Evolutionary conservation across 2,797 vertebrate species (phyloP).

Genomic region (Siniperca scherzeri): DNA sequence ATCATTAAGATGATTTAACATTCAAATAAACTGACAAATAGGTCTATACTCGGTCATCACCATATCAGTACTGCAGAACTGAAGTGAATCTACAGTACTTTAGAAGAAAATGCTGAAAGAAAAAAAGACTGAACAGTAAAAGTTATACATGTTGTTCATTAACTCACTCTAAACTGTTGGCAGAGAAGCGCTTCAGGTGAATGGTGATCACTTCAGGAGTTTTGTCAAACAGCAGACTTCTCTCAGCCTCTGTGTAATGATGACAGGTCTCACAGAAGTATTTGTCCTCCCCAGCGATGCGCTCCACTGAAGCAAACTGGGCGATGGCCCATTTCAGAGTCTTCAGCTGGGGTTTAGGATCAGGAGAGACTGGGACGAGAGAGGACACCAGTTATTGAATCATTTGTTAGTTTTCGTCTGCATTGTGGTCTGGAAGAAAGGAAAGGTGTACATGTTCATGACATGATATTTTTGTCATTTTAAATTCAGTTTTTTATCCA

Average conservation of each 20-base stretch:
- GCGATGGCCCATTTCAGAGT: slow-evolving; percentile 96
- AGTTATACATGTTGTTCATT: background rate
- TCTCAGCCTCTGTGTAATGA: slow-evolving; percentile 97
- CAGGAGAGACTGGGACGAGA: slow-evolving; percentile 92
- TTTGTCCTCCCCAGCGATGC: slow-evolving; percentile 98
- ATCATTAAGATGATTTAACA: background rate
- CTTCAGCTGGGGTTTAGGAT: slow-evolving; percentile 95
- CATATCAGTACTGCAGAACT: background rate
- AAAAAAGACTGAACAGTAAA: background rate
- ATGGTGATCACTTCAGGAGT: slow-evolving; percentile 98
- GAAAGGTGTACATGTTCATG: too few relatives aligned
- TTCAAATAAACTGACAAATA: background rate
- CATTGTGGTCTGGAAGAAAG: background rate
- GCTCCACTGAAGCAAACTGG: slow-evolving; percentile 98
- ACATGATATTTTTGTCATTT: background rate
- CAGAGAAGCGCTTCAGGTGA: slow-evolving; percentile 98
- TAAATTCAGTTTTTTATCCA: background rate
- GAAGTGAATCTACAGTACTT: background rate
- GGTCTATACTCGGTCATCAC: background rate
- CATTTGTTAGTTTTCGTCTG: background rate
- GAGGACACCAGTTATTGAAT: background rate
- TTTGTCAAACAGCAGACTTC: slow-evolving; percentile 97
- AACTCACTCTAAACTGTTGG: slow-evolving; percentile 93
- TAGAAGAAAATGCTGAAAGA: background rate
- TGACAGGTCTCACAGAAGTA: slow-evolving; percentile 98